These are phyloP conservation scores for Phragmatobia fuliginosa DNA, from an alignment of 2,888 invertebrate genomes.

Conservation along the genomic window DNA sequence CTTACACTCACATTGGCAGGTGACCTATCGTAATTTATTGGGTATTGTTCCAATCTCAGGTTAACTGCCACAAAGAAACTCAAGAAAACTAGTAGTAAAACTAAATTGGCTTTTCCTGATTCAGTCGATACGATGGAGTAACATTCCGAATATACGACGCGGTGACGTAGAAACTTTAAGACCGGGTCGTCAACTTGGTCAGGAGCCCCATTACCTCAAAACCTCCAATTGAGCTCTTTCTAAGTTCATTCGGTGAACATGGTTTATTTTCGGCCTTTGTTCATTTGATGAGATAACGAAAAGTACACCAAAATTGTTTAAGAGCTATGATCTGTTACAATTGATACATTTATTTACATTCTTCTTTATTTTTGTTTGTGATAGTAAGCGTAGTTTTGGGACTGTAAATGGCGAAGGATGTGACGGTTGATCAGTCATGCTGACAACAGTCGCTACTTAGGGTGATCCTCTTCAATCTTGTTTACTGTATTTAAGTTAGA, in stretches of 20 bases:
- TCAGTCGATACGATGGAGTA: background rate
- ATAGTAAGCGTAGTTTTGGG: background rate
- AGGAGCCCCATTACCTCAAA: background rate
- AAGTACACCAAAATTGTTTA: background rate
- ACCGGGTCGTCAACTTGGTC: background rate
- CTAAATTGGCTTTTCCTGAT: slow-evolving; percentile 11
- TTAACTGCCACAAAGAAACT: slow-evolving; percentile 19
- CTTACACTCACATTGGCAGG: background rate
- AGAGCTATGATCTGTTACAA: background rate
- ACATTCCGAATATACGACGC: background rate
- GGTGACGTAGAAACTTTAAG: slow-evolving; percentile 6
- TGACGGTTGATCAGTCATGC: background rate
- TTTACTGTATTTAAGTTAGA: too few relatives aligned
- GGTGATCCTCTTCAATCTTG: too few relatives aligned
- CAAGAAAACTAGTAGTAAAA: slow-evolving; percentile 8
- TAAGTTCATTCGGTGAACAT: background rate
- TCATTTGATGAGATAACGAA: background rate
- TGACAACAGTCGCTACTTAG: background rate
- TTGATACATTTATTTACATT: background rate
- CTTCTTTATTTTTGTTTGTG: background rate
- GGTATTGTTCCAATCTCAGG: slow-evolving; percentile 18
- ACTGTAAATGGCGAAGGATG: background rate
- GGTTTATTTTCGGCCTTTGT: background rate
- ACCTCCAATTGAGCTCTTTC: background rate
- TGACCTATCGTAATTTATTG: slow-evolving; percentile 20